These are phyloP conservation scores for Thinocorus orbignyianus DNA, from an alignment of 2,113 vertebrate species.

Conservation along the genomic window DNA sequence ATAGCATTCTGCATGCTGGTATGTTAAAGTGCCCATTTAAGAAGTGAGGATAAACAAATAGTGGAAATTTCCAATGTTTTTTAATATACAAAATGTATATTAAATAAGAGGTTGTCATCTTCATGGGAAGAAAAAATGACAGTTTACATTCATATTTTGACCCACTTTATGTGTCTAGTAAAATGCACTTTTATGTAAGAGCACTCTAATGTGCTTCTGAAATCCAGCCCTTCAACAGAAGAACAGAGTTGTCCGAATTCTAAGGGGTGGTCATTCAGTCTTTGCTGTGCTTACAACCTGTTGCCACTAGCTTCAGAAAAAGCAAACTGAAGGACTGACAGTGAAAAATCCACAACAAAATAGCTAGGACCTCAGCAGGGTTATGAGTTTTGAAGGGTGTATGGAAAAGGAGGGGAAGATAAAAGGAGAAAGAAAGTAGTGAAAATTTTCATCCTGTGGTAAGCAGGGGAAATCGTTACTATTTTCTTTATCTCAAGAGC, in stretches of 20 bases:
- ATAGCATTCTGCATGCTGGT: neutral
- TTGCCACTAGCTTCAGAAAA: neutral
- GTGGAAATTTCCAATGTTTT: neutral
- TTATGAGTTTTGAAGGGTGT: neutral
- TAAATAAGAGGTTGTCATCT: neutral
- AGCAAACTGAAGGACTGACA: neutral
- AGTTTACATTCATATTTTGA: slow-evolving; percentile 7
- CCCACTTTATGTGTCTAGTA: neutral
- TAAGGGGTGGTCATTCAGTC: neutral
- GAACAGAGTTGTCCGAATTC: neutral
- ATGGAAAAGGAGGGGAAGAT: neutral
- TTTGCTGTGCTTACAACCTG: neutral
- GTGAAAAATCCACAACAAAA: neutral
- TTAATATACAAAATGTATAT: neutral
- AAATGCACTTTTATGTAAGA: neutral
- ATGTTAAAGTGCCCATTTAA: neutral
- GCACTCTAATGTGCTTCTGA: neutral
- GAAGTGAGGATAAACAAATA: neutral
- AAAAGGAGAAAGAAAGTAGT: neutral
- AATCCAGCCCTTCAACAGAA: neutral
- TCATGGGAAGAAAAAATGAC: neutral
- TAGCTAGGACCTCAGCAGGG: neutral
- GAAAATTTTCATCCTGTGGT: neutral
- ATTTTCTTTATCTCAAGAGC: neutral
- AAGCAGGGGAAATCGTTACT: neutral